Evolutionary conservation across 1,140 invertebrate species (phyloP), one percentile per base, ranked within the genome.

Genomic region (Plectrocnemia conspersa): DNA sequence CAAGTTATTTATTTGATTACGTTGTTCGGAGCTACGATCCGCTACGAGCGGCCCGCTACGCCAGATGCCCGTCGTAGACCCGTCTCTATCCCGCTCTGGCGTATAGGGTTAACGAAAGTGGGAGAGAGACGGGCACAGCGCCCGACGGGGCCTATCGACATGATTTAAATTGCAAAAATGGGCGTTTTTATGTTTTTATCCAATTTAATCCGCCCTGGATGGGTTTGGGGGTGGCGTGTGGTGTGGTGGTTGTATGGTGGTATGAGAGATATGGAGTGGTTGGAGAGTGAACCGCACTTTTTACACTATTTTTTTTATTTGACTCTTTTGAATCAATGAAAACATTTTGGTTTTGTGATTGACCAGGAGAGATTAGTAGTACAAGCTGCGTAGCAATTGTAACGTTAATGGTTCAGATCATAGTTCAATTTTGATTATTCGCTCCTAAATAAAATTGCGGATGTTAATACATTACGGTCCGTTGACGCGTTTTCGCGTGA

Each of bases 131-230:
- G 33, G 40, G 16, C 23, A 16, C 9, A 16, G 44, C 15, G 35
- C 35, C 58, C 1, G 22, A 24, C 33, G 55, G 47, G 52, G 46
- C 52, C 52, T 36, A 49, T 50, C 42, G 59, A 47, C 59, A 66
- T 68, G 65, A 67, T 67, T 68, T 68, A 68, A 68, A 68, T 68
- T 66, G 65, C 67, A 67, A 66, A 67, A 67, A 67, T 66, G 66
- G 67, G 67, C 67, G 67, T 67, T 68, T 68, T 68, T 67, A 65
- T 63, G 61, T 68, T 67, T 68, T 65, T 65, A 65, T 67, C 61
- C 64, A 66, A 67, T 67, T 65, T 65, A 64, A 66, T 64, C 63
- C 60, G 54, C 2, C 10, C 23, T 1, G 16, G 18, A 23, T 21
- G 25, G 15, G n/a, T n/a, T 24, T 6, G 50, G 32, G 35, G 9